Conservation (phyloP, 2,797 vertebrate genomes). For the Menidia menidia region DNA sequence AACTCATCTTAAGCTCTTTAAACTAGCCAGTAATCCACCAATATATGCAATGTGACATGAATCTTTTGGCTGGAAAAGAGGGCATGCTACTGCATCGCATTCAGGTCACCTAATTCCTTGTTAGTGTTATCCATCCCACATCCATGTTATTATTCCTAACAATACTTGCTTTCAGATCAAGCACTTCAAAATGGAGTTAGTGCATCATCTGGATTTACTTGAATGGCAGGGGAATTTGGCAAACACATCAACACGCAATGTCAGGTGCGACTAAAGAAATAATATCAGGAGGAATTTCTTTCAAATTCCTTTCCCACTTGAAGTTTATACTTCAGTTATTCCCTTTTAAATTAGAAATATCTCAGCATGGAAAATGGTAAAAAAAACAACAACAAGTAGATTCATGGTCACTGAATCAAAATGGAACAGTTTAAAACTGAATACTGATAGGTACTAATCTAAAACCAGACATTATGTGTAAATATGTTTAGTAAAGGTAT, state of each 20-base stretch:
- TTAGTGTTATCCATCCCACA: conserved; percentile 77
- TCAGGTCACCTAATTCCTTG: conserved; percentile 80
- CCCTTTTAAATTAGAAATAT: conserved; percentile 10
- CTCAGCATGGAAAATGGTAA: background rate
- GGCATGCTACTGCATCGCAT: conserved; percentile 73
- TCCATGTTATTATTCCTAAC: conserved; percentile 69
- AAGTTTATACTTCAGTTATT: conserved; percentile 21
- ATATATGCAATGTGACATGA: conserved; percentile 81
- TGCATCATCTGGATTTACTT: conserved; percentile 73
- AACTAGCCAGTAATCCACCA: conserved; percentile 79
- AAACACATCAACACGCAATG: conserved; percentile 44
- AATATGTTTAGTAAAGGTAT: background rate
- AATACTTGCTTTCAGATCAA: conserved; percentile 72
- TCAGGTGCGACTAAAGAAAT: conserved; percentile 40
- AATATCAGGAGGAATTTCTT: conserved; percentile 36
- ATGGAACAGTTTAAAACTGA: background rate
- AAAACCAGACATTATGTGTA: background rate
- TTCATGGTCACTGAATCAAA: background rate
- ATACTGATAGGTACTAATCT: background rate
- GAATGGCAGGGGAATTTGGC: conserved; percentile 69
- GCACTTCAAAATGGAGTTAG: conserved; percentile 69
- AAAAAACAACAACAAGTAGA: conserved; percentile 1
- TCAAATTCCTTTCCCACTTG: conserved; percentile 1
- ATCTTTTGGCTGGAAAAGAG: conserved; percentile 75
- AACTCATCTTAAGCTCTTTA: conserved; percentile 81